Evolutionary conservation across 2,113 vertebrate species (phyloP).

Genomic region (Melanotaenia duboulayi): DNA sequence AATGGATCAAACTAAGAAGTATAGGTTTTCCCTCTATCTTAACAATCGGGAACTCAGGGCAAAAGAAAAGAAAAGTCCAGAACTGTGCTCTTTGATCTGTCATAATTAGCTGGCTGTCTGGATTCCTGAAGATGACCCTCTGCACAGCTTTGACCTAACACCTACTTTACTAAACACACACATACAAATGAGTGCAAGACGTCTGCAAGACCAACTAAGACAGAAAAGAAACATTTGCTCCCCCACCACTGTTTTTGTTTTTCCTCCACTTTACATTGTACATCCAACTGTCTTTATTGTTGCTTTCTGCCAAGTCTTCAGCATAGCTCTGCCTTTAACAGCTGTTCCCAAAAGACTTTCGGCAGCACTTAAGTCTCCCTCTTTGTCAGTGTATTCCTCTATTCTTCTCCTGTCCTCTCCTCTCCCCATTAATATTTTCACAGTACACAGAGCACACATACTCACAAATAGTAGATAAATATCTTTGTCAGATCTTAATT

Average conservation of each 20-base stretch:
- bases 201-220: neutral
- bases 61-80: constrained; percentile 7
- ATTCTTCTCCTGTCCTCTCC: neutral
- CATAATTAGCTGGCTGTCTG: constrained; percentile 24
- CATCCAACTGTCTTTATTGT: neutral
- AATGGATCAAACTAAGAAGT: too few species aligned
- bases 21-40: too few species aligned
- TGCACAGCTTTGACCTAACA: constrained; percentile 38
- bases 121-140: constrained; percentile 44
- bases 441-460: neutral
- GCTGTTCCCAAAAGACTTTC: constrained; percentile 25
- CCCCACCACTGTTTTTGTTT: neutral
- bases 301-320: constrained; percentile 14
- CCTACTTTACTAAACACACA: constrained; percentile 7
- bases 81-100: constrained; percentile 44
- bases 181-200: constrained; percentile 16
- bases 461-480: constrained; percentile 26
- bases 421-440: constrained; percentile 16
- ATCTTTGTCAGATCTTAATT: constrained; percentile 48
- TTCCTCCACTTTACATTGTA: constrained; percentile 3
- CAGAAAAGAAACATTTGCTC: constrained; percentile 1
- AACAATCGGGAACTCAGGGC: too few species aligned
- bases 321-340: constrained; percentile 12
- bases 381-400: constrained; percentile 18
- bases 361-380: constrained; percentile 13